These are phyloP conservation scores for Mus caroli DNA, from an alignment of 2,797 vertebrate genomes.

Conservation along the genomic window DNA sequence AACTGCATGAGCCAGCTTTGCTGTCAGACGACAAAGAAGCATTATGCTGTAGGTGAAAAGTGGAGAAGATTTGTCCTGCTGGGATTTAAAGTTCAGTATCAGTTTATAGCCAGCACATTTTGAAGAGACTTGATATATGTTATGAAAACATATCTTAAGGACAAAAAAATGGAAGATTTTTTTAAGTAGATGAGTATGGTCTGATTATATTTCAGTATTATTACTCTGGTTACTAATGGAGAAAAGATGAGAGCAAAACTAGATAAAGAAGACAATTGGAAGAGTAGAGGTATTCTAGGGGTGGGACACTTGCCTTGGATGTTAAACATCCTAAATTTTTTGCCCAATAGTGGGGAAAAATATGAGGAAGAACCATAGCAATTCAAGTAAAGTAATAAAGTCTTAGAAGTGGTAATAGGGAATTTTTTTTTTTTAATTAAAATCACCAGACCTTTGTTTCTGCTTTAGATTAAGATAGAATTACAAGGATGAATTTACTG, in stretches of 20 bases:
- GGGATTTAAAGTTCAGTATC: conserved; percentile 29
- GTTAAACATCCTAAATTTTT: neutral
- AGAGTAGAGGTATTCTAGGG: neutral
- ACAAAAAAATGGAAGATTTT: neutral
- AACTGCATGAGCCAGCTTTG: conserved; percentile 36
- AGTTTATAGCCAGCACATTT: neutral
- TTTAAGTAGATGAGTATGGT: conserved; percentile 34
- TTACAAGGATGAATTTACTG: neutral
- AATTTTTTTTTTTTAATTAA: conserved; percentile 31
- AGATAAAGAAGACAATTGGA: conserved; percentile 19
- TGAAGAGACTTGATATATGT: conserved; percentile 3
- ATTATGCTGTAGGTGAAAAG: conserved; percentile 16
- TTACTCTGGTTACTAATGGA: neutral
- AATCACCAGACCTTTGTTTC: conserved; percentile 47
- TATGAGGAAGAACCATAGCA: neutral
- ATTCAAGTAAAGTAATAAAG: conserved; percentile 49
- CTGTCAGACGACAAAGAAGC: neutral
- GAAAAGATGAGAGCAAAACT: conserved; percentile 28
- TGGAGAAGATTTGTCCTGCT: neutral
- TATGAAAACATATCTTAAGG: conserved; percentile 3
- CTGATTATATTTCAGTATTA: conserved; percentile 25
- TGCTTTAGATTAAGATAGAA: conserved; percentile 2
- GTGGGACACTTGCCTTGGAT: neutral
- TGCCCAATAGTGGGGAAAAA: neutral
- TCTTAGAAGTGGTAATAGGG: neutral